Conservation (phyloP, 2,888 invertebrate species). For the Eilema griseolum region DNA sequence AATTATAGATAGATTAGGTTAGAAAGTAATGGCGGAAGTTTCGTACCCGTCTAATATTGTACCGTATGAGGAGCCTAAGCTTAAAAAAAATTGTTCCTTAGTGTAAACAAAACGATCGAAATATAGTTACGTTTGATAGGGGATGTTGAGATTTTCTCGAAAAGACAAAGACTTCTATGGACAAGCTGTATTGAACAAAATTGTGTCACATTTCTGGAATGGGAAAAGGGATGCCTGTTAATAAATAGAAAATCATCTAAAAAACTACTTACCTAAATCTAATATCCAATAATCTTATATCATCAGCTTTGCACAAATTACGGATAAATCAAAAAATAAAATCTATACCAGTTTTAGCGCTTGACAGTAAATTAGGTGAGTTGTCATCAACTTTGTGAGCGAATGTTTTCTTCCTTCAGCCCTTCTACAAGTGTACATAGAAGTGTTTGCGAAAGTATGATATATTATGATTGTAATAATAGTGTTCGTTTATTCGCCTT, state of each 20-base stretch:
- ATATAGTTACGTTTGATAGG: conserved; percentile 33
- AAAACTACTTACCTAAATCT: not conserved
- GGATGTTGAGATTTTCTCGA: conserved; percentile 50
- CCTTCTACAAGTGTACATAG: not conserved
- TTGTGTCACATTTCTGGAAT: not conserved
- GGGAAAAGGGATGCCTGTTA: not conserved
- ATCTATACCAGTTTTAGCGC: not conserved
- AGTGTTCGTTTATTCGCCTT: conserved; percentile 84
- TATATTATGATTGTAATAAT: conserved; percentile 55
- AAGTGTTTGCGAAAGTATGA: conserved; percentile 30
- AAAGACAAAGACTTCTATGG: conserved; percentile 26
- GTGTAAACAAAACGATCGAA: conserved; percentile 4
- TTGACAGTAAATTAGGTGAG: not conserved
- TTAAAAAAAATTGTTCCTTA: conserved; percentile 7
- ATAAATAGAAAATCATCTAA: not conserved
- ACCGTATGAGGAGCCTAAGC: not conserved
- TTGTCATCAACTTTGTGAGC: not conserved
- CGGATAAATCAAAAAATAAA: not conserved
- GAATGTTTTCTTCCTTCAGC: not conserved
- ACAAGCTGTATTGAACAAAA: not conserved
- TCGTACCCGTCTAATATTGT: too few species aligned
- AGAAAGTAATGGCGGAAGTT: too few species aligned
- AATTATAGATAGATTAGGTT: too few species aligned
- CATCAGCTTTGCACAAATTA: not conserved
- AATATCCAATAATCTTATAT: not conserved